Evolutionary conservation across 2,888 invertebrate species (phyloP).

Genomic region (Adelphocoris suturalis): DNA sequence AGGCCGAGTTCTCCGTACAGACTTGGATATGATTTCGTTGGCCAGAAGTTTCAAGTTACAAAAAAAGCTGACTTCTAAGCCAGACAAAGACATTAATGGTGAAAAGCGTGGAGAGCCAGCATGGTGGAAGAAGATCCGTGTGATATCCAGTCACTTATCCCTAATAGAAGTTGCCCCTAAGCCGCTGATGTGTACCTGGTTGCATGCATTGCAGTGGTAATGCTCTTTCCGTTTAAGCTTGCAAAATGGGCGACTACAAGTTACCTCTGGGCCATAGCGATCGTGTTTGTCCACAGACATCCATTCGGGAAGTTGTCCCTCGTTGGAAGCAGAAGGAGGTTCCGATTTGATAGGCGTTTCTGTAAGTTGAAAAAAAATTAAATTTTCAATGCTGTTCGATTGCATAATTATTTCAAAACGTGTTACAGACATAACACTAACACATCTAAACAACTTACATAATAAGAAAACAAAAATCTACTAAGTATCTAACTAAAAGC

Average conservation of each 20-base stretch:
- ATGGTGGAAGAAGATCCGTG: neutral
- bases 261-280: constrained; percentile 83
- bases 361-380: constrained; percentile 48
- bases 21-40: no score
- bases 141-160: neutral
- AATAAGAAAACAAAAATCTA: no score
- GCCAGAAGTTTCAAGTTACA: no score
- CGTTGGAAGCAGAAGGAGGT: constrained; percentile 71
- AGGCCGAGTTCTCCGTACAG: no score
- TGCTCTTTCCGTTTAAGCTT: constrained; percentile 89
- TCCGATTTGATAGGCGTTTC: constrained; percentile 76
- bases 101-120: no score
- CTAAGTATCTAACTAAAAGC: no score
- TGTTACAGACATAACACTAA: no score
- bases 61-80: no score
- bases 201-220: constrained; percentile 89
- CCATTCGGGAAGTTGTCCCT: constrained; percentile 77
- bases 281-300: constrained; percentile 79
- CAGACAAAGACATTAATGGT: no score
- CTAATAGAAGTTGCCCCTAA: constrained; percentile 44
- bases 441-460: no score
- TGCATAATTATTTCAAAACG: no score
- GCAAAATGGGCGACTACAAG: constrained; percentile 88
- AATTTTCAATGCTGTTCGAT: no score
- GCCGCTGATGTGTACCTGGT: constrained; percentile 81